phyloP scores from a whole-genome alignment of 1,140 invertebrate genomes.

The Harlomillsia oculata region DNA sequence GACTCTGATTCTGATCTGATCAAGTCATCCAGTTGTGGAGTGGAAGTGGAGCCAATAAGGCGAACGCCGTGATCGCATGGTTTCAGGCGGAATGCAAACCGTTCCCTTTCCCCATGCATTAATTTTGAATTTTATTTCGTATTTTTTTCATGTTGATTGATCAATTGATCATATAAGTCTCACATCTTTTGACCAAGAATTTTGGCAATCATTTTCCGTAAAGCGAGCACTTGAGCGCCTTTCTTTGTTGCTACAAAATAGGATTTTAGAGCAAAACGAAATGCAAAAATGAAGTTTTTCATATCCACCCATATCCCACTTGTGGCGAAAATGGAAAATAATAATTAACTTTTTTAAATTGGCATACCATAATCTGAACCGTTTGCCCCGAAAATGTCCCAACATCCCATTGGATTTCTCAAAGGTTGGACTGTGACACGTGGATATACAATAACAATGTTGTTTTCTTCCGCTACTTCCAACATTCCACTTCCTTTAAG shows the following conservation, averaged over 20 bases:
- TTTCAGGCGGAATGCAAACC: too few species aligned
- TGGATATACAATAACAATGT: constrained; percentile 8
- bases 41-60: too few species aligned
- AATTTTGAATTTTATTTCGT: too few species aligned
- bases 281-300: neutral
- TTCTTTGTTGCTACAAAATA: constrained; percentile 11
- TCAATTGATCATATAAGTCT: too few species aligned
- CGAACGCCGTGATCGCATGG: too few species aligned
- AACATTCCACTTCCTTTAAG: constrained; percentile 2
- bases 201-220: constrained; percentile 8
- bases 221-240: constrained; percentile 2
- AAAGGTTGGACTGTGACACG: neutral
- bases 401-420: constrained; percentile 9
- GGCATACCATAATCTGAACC: constrained; percentile 5
- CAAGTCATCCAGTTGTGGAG: too few species aligned
- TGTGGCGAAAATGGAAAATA: neutral
- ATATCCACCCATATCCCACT: neutral
- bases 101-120: too few species aligned
- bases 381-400: constrained; percentile 10
- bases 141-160: too few species aligned
- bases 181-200: constrained; percentile 2
- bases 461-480: constrained; percentile 11
- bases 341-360: neutral
- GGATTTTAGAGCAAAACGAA: neutral
- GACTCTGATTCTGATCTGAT: too few species aligned